Percentiles rank a stretch among this genome's conserved stretches.
Conservation (phyloP, 2,113 vertebrate species). For the Alethe castanea region DNA sequence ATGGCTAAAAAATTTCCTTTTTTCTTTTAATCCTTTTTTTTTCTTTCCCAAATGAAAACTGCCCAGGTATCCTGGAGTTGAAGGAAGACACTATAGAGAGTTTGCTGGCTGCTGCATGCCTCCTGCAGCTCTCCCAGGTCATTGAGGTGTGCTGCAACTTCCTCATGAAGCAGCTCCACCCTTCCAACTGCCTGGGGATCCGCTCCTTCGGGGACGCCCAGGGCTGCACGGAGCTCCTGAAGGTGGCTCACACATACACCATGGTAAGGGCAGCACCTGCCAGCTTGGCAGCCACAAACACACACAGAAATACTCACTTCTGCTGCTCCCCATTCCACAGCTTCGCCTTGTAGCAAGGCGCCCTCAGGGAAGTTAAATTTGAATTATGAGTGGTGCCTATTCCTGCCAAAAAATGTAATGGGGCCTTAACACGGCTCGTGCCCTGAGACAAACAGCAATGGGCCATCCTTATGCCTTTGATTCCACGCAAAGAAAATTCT, state of each 20-base stretch:
- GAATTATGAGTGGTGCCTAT: accelerated
- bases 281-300: not conserved
- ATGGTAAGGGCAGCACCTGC: slow-evolving; percentile 78
- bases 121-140: slow-evolving; percentile 93
- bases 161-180: slow-evolving; percentile 96
- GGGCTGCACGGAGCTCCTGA: slow-evolving; percentile 89
- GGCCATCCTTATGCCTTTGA: not conserved
- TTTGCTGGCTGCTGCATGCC: slow-evolving; percentile 91
- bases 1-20: not conserved
- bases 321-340: accelerated
- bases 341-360: not conserved
- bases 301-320: not conserved
- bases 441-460: not conserved
- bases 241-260: slow-evolving; percentile 93
- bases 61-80: slow-evolving; percentile 88
- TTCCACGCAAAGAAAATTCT: not conserved
- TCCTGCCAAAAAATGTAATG: not conserved
- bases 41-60: not conserved
- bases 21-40: not conserved
- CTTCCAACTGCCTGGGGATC: slow-evolving; percentile 96
- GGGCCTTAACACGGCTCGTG: accelerated
- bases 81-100: slow-evolving; percentile 97
- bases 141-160: slow-evolving; percentile 96
- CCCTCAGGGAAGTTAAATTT: not conserved
- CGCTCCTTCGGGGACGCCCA: slow-evolving; percentile 95